A percentile compares a stretch with the other conserved stretches of the same genome.
phyloP scores from a whole-genome alignment of 1,140 invertebrate genomes.

The Colletes latitarsis region DNA sequence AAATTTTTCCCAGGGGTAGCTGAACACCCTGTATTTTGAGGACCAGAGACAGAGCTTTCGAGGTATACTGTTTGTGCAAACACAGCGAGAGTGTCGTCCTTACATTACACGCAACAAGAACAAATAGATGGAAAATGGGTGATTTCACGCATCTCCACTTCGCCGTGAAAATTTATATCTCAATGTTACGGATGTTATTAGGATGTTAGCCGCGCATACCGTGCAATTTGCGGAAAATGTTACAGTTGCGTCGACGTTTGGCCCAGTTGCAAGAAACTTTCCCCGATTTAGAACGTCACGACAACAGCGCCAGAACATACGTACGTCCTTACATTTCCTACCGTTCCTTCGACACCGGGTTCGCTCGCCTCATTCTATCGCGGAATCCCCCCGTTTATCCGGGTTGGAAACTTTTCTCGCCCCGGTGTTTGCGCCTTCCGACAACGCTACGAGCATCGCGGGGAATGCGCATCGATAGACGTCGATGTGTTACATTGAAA shows the following conservation, averaged over 20 bases:
- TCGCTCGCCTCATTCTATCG: slow-evolving; percentile 15
- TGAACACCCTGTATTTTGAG: no score
- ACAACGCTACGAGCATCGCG: neutral
- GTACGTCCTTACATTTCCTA: slow-evolving; percentile 20
- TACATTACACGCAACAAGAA: no score
- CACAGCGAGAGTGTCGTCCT: no score
- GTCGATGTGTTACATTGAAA: slow-evolving; percentile 9
- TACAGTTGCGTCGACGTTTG: neutral
- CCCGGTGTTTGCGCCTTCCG: slow-evolving; percentile 23
- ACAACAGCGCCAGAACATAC: slow-evolving; percentile 23
- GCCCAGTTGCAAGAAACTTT: slow-evolving; percentile 22
- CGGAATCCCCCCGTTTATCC: slow-evolving; percentile 27
- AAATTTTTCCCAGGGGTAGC: no score
- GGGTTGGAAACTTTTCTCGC: slow-evolving; percentile 23
- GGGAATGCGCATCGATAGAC: neutral
- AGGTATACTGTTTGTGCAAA: no score
- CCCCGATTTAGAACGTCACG: slow-evolving; percentile 17
- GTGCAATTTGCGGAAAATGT: slow-evolving; percentile 21
- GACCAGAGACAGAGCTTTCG: no score
- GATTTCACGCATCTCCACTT: neutral
- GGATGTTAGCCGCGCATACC: neutral
- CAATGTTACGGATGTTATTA: neutral
- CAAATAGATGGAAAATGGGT: neutral
- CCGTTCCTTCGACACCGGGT: slow-evolving; percentile 4
- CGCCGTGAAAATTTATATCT: slow-evolving; percentile 16